Evolutionary conservation across 2,888 invertebrate genomes (phyloP).

Genomic region (Terebella lapidaria): DNA sequence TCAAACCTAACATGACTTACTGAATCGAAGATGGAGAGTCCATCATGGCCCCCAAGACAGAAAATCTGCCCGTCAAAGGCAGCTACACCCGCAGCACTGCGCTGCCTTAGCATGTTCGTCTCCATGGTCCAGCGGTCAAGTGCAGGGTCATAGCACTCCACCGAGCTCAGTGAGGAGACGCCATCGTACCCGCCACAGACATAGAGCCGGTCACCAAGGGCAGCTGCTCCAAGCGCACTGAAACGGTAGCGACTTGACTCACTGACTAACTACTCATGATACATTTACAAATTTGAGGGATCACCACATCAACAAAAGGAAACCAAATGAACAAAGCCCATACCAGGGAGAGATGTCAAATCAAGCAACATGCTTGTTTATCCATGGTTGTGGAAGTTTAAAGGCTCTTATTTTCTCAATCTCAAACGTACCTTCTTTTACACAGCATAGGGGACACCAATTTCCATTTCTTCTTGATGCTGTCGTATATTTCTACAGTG

Average conservation of each 20-base stretch:
- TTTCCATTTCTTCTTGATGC: slow-evolving; percentile 67
- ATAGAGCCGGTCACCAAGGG: slow-evolving; percentile 44
- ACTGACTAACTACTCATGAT: too few species aligned
- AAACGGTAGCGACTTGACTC: too few species aligned
- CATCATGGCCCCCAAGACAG: slow-evolving; percentile 82
- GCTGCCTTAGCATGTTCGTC: slow-evolving; percentile 68
- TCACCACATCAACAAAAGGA: too few species aligned
- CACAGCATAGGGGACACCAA: slow-evolving; percentile 75
- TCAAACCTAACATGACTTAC: too few species aligned
- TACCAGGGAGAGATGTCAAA: too few species aligned
- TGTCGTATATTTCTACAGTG: slow-evolving; percentile 81
- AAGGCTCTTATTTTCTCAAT: background rate
- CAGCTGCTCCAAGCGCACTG: slow-evolving; percentile 50
- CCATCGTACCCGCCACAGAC: slow-evolving; percentile 53
- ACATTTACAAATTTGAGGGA: too few species aligned
- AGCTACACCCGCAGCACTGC: slow-evolving; percentile 70
- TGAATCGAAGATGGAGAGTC: slow-evolving; percentile 79
- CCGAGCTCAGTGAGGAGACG: slow-evolving; percentile 46
- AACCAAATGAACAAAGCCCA: too few species aligned
- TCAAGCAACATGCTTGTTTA: too few species aligned
- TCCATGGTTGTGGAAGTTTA: background rate
- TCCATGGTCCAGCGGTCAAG: slow-evolving; percentile 64
- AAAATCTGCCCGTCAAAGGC: slow-evolving; percentile 70
- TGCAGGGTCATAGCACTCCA: slow-evolving; percentile 46
- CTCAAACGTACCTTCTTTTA: slow-evolving; percentile 64